A percentile compares a stretch with the other conserved stretches of the same genome.
These are phyloP conservation scores for Ceratosolen fusciceps DNA, from an alignment of 1,140 invertebrate genomes.

Conservation along the genomic window DNA sequence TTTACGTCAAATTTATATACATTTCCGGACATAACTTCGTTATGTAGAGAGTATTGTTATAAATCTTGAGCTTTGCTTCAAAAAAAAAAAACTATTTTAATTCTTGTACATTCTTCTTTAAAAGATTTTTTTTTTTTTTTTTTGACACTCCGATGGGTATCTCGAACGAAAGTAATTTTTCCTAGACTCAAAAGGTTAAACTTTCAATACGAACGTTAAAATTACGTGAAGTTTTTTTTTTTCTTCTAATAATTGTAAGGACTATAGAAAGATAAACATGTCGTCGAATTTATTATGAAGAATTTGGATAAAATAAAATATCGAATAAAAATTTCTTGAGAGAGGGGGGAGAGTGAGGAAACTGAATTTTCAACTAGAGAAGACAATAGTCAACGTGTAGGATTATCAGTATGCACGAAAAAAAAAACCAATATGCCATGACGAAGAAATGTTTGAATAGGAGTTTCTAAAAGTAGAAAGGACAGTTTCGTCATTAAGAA, in stretches of 20 bases:
- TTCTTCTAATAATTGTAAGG: neutral
- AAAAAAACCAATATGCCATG: neutral
- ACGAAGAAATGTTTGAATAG: conserved; percentile 32
- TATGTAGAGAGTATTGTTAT: neutral
- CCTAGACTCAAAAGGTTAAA: neutral
- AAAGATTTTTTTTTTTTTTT: conserved; percentile 4
- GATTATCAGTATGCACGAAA: neutral
- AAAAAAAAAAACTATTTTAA: neutral
- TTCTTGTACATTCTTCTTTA: no score
- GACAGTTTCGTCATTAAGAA: conserved; percentile 13
- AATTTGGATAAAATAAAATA: no score
- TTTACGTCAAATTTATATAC: neutral
- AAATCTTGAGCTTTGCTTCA: neutral
- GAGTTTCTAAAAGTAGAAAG: conserved; percentile 15
- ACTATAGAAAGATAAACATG: conserved; percentile 1
- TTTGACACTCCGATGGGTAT: neutral
- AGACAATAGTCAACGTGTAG: conserved; percentile 28
- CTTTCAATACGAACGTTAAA: neutral
- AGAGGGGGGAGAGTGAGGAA: no score
- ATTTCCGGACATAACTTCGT: neutral
- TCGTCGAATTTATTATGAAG: conserved; percentile 5
- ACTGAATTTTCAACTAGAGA: neutral
- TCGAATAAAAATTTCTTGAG: no score
- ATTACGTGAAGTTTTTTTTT: conserved; percentile 5
- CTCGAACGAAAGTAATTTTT: neutral